phyloP scores from a whole-genome alignment of 2,797 vertebrate genomes.

The Craterocephalus amniculus region DNA sequence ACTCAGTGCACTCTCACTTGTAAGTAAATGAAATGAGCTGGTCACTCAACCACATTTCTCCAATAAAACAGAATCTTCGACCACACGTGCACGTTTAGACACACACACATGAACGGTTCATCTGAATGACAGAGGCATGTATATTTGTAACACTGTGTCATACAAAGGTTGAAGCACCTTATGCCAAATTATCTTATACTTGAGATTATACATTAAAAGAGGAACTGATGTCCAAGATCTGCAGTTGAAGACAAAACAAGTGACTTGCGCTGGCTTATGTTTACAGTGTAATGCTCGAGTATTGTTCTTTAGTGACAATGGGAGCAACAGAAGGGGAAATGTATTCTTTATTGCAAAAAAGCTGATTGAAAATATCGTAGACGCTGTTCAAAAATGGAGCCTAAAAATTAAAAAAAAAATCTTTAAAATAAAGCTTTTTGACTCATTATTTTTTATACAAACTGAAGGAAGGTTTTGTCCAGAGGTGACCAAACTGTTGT shows the following conservation, averaged over 20 bases:
- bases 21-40: slow-evolving; percentile 56
- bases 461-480: not conserved
- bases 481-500: not conserved
- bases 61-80: slow-evolving; percentile 62
- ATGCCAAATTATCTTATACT: no score
- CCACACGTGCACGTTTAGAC: slow-evolving; percentile 23
- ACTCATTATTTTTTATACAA: not conserved
- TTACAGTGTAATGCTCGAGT: no score
- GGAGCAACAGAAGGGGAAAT: no score
- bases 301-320: no score
- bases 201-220: no score
- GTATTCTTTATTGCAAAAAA: no score
- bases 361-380: no score
- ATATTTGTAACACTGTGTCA: not conserved
- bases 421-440: not conserved
- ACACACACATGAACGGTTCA: slow-evolving; percentile 11
- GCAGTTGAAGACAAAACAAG: no score
- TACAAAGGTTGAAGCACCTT: no score
- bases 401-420: not conserved
- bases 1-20: slow-evolving; percentile 77
- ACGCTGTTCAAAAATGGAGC: no score
- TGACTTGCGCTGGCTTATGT: no score
- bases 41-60: slow-evolving; percentile 62
- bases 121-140: slow-evolving; percentile 19
- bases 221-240: no score